Percentiles rank a stretch among this genome's conserved stretches.
These are phyloP conservation scores for Sipha maydis DNA, from an alignment of 2,888 invertebrate species.

Conservation along the genomic window DNA sequence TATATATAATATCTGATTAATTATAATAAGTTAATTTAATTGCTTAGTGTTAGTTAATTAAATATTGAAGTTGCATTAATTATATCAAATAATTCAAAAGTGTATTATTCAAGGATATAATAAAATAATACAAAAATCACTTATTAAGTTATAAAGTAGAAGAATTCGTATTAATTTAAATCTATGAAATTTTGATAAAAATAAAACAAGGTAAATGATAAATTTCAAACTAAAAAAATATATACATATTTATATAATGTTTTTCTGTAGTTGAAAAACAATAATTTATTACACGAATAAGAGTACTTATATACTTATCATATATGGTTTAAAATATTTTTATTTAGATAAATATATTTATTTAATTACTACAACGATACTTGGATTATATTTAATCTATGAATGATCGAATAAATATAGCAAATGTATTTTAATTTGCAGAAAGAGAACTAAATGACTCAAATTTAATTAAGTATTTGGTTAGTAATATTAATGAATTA, in stretches of 20 bases:
- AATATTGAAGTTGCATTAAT: not conserved
- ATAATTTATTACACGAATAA: not conserved
- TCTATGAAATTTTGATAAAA: not conserved
- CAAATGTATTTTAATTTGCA: not conserved
- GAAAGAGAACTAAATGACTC: not conserved
- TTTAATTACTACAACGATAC: not conserved
- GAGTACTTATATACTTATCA: not conserved
- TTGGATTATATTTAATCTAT: no score
- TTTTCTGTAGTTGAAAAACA: not conserved
- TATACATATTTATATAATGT: not conserved
- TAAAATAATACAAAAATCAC: not conserved
- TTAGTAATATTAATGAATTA: constrained; percentile 25
- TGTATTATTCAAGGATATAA: no score
- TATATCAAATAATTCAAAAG: no score
- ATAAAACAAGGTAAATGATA: not conserved
- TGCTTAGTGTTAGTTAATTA: not conserved
- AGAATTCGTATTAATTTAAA: not conserved
- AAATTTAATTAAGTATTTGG: constrained; percentile 8
- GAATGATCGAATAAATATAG: not conserved
- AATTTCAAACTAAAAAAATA: not conserved
- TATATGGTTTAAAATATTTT: not conserved
- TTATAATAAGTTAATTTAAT: not conserved
- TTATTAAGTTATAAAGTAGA: not conserved
- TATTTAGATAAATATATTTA: not conserved
- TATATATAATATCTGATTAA: not conserved